Base-by-base conservation (phyloP, 2,888 invertebrate species). In the Caprella mutica region DNA sequence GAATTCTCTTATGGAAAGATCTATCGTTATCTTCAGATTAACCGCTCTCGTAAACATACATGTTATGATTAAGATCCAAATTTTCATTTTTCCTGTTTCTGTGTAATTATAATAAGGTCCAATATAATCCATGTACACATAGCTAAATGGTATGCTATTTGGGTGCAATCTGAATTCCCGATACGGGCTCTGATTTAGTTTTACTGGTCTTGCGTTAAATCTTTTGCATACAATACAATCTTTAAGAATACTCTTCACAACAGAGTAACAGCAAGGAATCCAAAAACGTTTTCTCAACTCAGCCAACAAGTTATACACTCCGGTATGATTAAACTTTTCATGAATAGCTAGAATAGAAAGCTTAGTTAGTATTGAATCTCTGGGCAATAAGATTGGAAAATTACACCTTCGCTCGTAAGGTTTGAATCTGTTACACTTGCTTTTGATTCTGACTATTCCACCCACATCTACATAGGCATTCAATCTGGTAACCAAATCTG, bases 11-110 rank as follows among this genome's bases (percentile, higher is more conserved):
- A 29, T 24, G 9, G 3, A 27, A 12, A 48, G 12, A 23, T 48
- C 17, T 5, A 23, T 5, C 5, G 24, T 24, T 24, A 48, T 12
- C 30, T 24, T 48, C 12, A 17, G 48, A 48, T 48, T 48, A 2
- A 48, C 24, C n/a, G 48, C 48, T 48, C 48, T 48, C 12, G 24
- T 48, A 23, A 23, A 48, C 48, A 48, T 48, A 24, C 48, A 48
- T 14, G 48, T 23, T 23, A 48, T 48, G 5, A 23, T 24, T 27
- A 48, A 3, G 2, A 48, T 29, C 26, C 30, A 48, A 14, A 48
- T 27, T n/a, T 48, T 48, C 3, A n/a, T 2, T 9, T 4, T 8
- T 2, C 14, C 48, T 3, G 17, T 27, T 3, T 48, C 2, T 1
- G 8, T 9, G 3, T 17, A 24, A 9, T n/a, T 27, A 2, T 2